Percentiles rank a stretch among this genome's conserved stretches.
Conservation (phyloP, 2,888 invertebrate species). For the Amphipoea oculea region DNA sequence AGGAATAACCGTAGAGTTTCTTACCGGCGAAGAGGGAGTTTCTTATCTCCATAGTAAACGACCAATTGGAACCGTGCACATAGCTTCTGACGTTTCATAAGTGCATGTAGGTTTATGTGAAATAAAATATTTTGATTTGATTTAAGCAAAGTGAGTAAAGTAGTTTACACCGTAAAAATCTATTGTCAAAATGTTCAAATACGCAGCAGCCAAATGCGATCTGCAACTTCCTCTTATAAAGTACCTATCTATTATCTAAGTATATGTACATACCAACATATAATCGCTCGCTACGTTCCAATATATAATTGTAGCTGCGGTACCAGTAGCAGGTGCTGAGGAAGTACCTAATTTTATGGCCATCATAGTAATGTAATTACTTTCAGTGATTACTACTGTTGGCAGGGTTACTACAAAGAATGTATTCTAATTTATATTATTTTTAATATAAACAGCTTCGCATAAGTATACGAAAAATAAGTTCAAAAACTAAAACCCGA, state of each 20-base stretch:
- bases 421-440: neutral
- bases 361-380: conserved; percentile 27
- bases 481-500: no score
- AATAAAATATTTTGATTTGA: no score
- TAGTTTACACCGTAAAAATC: neutral
- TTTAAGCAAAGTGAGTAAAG: neutral
- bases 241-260: conserved; percentile 3
- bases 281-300: conserved; percentile 38
- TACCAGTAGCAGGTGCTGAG: conserved; percentile 65
- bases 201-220: conserved; percentile 6
- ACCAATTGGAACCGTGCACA: no score
- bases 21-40: no score
- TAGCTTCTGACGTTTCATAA: no score
- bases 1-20: no score
- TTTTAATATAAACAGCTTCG: no score
- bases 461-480: no score
- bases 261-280: conserved; percentile 10
- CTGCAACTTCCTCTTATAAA: conserved; percentile 27
- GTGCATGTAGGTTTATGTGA: no score
- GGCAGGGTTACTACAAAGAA: conserved; percentile 27
- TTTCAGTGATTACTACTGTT: conserved; percentile 41
- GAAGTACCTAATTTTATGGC: conserved; percentile 72
- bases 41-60: no score
- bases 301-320: conserved; percentile 42
- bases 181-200: neutral